These are phyloP conservation scores for Pristionchus exspectatus DNA, from an alignment of 2,888 invertebrate genomes.

Conservation along the genomic window DNA sequence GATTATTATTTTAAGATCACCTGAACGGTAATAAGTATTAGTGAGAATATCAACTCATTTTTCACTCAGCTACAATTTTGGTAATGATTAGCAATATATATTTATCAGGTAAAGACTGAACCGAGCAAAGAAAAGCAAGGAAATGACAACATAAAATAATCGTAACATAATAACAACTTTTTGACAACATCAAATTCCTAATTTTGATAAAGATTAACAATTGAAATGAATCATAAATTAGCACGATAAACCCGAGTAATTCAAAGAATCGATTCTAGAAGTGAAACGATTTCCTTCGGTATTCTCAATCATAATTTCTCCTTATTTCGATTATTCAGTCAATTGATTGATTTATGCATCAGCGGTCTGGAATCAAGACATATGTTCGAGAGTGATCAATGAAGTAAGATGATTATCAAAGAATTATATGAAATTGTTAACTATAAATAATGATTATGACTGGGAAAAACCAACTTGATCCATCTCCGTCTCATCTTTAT, in stretches of 20 bases:
- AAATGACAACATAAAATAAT: not conserved
- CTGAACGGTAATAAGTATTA: not conserved
- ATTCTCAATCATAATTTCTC: not conserved
- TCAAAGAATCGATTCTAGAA: not conserved
- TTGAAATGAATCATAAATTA: not conserved
- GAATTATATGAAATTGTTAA: too few relatives aligned
- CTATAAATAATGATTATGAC: too few relatives aligned
- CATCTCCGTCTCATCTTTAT: conserved; percentile 13
- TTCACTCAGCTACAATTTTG: not conserved
- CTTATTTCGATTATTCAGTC: not conserved
- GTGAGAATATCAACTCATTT: not conserved
- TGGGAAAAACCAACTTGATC: not conserved
- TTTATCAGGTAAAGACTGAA: not conserved
- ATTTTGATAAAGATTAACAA: not conserved
- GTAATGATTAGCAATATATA: not conserved
- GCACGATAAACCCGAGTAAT: not conserved
- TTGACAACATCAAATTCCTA: not conserved
- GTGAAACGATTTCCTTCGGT: not conserved
- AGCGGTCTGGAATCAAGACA: too few relatives aligned
- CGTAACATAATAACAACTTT: not conserved
- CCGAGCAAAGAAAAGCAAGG: not conserved
- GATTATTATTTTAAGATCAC: too few relatives aligned
- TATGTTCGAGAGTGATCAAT: too few relatives aligned
- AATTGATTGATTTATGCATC: not conserved
- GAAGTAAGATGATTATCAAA: too few relatives aligned